Conservation (phyloP, 2,113 vertebrate species). For the Salminus brasiliensis region DNA sequence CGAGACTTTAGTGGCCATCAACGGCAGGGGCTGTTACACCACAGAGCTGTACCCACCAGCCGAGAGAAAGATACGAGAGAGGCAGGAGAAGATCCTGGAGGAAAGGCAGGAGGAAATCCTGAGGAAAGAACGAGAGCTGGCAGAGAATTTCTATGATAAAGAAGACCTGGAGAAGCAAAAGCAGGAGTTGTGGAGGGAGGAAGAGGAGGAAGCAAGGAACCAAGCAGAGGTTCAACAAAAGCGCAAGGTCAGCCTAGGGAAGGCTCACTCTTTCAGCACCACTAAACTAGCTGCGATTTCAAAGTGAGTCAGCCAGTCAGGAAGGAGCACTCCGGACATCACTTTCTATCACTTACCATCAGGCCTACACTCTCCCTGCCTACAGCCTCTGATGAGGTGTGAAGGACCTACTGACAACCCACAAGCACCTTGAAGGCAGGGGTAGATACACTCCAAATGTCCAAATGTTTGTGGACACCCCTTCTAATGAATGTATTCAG, state of each 20-base stretch:
- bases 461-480: too few species aligned
- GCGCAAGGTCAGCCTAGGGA: not conserved
- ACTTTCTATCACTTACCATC: too few species aligned
- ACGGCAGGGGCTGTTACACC: constrained; percentile 54
- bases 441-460: too few species aligned
- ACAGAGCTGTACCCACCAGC: constrained; percentile 40
- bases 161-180: constrained; percentile 51
- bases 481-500: too few species aligned
- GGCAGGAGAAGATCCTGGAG: constrained; percentile 50
- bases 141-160: not conserved
- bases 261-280: not conserved
- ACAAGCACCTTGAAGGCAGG: too few species aligned
- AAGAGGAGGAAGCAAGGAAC: constrained; percentile 53
- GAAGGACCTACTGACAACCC: too few species aligned
- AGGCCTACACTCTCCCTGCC: too few species aligned
- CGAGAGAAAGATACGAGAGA: constrained; percentile 57
- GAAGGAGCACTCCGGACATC: too few species aligned
- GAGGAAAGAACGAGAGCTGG: constrained; percentile 23
- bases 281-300: not conserved
- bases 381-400: too few species aligned
- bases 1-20: constrained; percentile 64
- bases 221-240: constrained; percentile 44
- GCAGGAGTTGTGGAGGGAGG: constrained; percentile 53
- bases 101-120: constrained; percentile 44
- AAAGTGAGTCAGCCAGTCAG: not conserved